phyloP scores from a whole-genome alignment of 2,113 vertebrate species.

The Pterocles burchelli region DNA sequence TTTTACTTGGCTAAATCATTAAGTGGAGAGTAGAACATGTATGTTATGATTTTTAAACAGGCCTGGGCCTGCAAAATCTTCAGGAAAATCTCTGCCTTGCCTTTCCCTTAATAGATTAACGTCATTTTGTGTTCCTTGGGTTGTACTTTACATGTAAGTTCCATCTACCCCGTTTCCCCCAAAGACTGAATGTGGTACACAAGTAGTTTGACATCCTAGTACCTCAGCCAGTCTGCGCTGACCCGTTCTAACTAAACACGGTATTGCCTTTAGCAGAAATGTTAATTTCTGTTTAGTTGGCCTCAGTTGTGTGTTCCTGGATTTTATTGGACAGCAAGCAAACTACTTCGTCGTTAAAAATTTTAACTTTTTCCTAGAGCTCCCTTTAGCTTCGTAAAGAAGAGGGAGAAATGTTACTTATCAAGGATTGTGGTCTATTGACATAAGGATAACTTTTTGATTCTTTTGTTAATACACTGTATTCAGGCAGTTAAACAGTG shows the following conservation, averaged over 20 bases:
- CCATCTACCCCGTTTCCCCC: fast-evolving
- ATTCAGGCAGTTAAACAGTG: not conserved
- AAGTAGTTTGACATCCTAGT: not conserved
- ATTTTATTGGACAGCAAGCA: not conserved
- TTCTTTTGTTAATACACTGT: fast-evolving
- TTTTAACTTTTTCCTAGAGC: not conserved
- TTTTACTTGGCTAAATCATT: not conserved
- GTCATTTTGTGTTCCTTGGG: not conserved
- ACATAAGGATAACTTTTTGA: not conserved
- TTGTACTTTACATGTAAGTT: not conserved
- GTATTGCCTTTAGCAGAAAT: not conserved
- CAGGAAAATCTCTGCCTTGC: not conserved
- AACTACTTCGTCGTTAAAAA: not conserved
- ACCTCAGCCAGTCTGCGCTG: not conserved
- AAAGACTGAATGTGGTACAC: too few species aligned
- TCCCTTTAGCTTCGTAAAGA: not conserved
- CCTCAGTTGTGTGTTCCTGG: not conserved
- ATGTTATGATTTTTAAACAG: not conserved
- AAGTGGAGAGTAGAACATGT: not conserved
- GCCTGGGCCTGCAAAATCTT: not conserved
- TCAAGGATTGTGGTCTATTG: not conserved
- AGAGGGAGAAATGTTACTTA: not conserved
- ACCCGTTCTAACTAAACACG: not conserved
- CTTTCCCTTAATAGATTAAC: not conserved
- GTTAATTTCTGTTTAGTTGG: not conserved